phyloP scores from a whole-genome alignment of 1,140 invertebrate species.

The Telenomus remus region DNA sequence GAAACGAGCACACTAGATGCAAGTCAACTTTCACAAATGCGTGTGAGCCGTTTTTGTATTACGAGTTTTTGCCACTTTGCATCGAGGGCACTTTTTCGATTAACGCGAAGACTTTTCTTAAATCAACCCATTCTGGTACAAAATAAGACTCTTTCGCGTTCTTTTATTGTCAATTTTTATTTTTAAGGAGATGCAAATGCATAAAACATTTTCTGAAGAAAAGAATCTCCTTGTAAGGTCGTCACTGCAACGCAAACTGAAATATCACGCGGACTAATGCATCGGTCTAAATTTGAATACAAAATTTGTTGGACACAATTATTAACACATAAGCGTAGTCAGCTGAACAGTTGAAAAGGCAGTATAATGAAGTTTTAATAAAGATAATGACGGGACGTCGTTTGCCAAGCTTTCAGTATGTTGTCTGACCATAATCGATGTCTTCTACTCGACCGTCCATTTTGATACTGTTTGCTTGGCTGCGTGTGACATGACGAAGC shows the following conservation, averaged over 20 bases:
- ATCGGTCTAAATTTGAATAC: no score
- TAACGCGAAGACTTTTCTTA: conserved; percentile 60
- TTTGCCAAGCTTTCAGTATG: conserved; percentile 17
- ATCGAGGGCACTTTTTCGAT: conserved; percentile 61
- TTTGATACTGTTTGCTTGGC: conserved; percentile 40
- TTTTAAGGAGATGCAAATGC: no score
- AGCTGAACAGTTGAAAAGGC: not conserved
- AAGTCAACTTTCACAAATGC: conserved; percentile 19
- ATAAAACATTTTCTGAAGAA: no score
- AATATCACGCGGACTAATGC: no score
- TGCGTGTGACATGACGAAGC: conserved; percentile 43
- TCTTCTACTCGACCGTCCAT: conserved; percentile 46
- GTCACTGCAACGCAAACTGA: no score
- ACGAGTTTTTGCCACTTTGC: conserved; percentile 56
- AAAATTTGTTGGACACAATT: no score
- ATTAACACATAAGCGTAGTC: not conserved
- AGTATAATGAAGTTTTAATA: conserved; percentile 28
- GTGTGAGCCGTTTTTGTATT: conserved; percentile 46
- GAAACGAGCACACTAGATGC: conserved; percentile 50
- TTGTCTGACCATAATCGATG: conserved; percentile 58
- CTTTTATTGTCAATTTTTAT: no score
- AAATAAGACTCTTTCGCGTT: not conserved
- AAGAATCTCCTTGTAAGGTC: no score
- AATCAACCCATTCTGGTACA: conserved; percentile 26
- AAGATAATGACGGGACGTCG: conserved; percentile 45